A percentile compares a stretch with the other conserved stretches of the same genome.
phyloP scores from a whole-genome alignment of 2,113 vertebrate genomes.

The Anhinga rufa region DNA sequence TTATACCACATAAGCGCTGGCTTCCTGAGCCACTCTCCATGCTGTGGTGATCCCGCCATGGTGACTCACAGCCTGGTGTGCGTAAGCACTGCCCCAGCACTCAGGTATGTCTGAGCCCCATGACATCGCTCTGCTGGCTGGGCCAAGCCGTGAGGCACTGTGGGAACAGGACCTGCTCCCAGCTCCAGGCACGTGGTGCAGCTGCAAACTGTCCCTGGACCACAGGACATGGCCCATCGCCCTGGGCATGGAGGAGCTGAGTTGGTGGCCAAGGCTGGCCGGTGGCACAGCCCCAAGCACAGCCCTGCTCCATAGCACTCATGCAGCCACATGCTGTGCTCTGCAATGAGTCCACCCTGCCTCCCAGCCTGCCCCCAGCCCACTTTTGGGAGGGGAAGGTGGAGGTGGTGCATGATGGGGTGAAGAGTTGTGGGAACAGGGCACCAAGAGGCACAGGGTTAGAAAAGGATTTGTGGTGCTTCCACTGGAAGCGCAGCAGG shows the following conservation, averaged over 20 bases:
- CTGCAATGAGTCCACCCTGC: background rate
- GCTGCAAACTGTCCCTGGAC: background rate
- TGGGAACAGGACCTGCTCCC: background rate
- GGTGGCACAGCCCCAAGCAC: background rate
- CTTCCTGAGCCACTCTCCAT: background rate
- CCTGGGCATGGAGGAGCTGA: fast-evolving
- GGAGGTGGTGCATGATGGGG: fast-evolving
- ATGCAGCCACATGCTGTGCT: fast-evolving
- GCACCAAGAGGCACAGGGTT: fast-evolving
- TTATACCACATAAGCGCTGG: background rate
- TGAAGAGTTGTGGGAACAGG: background rate
- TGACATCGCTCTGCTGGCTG: fast-evolving
- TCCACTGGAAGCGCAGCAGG: fast-evolving
- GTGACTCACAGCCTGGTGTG: constrained; percentile 10
- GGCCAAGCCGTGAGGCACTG: background rate
- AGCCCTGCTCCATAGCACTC: fast-evolving
- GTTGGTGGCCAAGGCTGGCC: background rate
- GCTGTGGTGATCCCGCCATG: background rate
- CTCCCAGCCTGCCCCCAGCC: background rate
- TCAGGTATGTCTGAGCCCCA: background rate
- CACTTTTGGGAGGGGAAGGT: background rate
- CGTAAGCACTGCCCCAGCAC: background rate
- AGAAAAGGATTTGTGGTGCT: background rate
- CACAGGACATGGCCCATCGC: fast-evolving
- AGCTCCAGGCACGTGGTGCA: fast-evolving